phyloP scores from a whole-genome alignment of 2,888 invertebrate genomes.

The Hirudinaria manillensis region DNA sequence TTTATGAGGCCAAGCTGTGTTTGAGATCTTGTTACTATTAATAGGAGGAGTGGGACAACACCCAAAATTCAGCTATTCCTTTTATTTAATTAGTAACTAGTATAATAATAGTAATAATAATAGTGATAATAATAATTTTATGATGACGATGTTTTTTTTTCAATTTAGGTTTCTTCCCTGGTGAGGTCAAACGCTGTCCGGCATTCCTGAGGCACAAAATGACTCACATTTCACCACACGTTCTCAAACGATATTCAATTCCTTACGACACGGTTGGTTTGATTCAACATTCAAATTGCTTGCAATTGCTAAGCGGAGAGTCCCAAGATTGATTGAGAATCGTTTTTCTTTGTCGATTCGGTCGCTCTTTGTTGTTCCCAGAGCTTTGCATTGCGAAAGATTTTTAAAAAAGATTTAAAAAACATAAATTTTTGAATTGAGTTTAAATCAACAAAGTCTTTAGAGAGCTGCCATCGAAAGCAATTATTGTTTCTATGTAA shows the following conservation, averaged over 20 bases:
- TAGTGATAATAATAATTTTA: no score
- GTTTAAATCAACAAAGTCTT: no score
- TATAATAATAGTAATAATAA: no score
- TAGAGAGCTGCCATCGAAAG: no score
- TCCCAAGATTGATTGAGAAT: no score
- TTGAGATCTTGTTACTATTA: background rate
- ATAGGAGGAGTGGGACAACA: background rate
- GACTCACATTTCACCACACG: constrained; percentile 92
- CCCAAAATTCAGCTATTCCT: no score
- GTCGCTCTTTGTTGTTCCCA: background rate
- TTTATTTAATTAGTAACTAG: no score
- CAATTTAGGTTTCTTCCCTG: constrained; percentile 66
- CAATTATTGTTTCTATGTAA: background rate
- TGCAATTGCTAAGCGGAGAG: no score
- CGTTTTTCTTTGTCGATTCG: no score
- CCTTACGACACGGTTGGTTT: constrained; percentile 79
- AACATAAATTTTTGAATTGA: no score
- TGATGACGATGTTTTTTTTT: no score
- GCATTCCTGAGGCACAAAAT: constrained; percentile 95
- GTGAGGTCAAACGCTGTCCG: constrained; percentile 54
- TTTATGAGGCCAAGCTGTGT: background rate
- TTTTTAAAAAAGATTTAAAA: no score
- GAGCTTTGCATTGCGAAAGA: background rate
- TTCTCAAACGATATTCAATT: constrained; percentile 84
- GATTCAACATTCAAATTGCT: background rate